Base-by-base conservation (phyloP, 2,888 invertebrate species). In the Drosophila fulvimacula region DNA sequence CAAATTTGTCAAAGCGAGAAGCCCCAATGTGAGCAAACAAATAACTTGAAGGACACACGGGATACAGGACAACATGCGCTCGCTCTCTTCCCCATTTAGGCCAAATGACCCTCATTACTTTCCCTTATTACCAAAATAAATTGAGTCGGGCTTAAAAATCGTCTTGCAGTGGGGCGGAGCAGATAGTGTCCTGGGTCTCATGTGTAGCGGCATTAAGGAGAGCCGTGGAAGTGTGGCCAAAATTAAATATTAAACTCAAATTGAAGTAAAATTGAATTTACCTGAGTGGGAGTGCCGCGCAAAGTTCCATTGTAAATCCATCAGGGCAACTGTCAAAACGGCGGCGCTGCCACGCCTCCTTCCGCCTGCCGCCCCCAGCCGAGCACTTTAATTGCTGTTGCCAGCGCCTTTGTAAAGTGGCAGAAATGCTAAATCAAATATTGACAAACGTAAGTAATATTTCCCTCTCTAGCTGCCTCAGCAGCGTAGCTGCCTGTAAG, bases 41-140 rank as follows among this genome's bases (percentile, higher is more conserved):
- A 85, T 78, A 80, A 82, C 86, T 72, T 72, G 60, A 79, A 82
- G 88, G 73, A 73, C 67, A 64, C 68, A 65, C 61, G 13, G 52
- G 53, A 46, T 46, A 46, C n/a, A 48, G 46, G 46, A 48, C 46
- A 46, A 46, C 46, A 46, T n/a, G 24, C 44, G 51, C 64, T 17
- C 56, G 38, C 61, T 36, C 44, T 51, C 65, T 63, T 65, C 76
- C 48, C 82, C 83, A 79, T 85, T 89, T 88, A 88, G 85, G 83
- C 88, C 88, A 88, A 86, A 86, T 86, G 89, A 89, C 85, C 89
- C 87, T 88, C 85, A 86, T 86, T 86, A 86, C 69, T 88, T 80
- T 81, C 73, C 65, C 85, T 82, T 86, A 89, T 88, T 89, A 86
- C 88, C 74, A 75, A 86, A 86, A 86, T 89, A 86, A 86, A 86